These are phyloP conservation scores for Diachrysia chrysitis DNA, from an alignment of 2,888 invertebrate species.

Conservation along the genomic window DNA sequence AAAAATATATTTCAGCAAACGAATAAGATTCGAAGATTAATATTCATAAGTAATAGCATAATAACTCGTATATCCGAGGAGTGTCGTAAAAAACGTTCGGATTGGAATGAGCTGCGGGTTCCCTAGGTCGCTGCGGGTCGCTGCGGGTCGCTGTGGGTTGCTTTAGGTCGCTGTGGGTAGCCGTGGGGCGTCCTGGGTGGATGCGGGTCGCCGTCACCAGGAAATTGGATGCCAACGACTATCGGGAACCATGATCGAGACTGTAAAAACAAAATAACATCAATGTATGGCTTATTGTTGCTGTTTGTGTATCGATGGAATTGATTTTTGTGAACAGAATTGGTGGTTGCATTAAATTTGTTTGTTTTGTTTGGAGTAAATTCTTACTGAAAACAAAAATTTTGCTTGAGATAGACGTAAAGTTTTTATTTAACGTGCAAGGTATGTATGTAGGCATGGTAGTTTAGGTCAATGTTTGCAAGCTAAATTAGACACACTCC, in stretches of 20 bases:
- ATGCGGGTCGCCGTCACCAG: conserved; percentile 29
- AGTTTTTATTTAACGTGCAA: no score
- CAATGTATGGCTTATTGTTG: background rate
- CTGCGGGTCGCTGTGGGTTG: conserved; percentile 21
- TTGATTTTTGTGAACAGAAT: background rate
- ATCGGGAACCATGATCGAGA: conserved; percentile 31
- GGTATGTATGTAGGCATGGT: no score
- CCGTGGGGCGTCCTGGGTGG: conserved; percentile 29
- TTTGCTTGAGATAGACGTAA: no score
- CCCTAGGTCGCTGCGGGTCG: conserved; percentile 17
- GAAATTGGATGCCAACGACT: conserved; percentile 55
- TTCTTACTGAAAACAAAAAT: no score
- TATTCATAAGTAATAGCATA: conserved; percentile 43
- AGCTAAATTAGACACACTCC: no score
- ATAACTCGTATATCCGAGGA: conserved; percentile 37
- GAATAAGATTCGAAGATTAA: conserved; percentile 34
- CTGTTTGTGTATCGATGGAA: background rate
- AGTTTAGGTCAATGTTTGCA: no score
- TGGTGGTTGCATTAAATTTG: background rate
- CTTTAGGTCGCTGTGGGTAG: conserved; percentile 23
- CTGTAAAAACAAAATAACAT: conserved; percentile 33
- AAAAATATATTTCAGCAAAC: conserved; percentile 12
- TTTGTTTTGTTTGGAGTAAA: no score
- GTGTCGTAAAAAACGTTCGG: conserved; percentile 47
- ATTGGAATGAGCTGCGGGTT: conserved; percentile 17